These are phyloP conservation scores for Myotis brandtii DNA, from an alignment of 2,113 vertebrate species.

Conservation along the genomic window DNA sequence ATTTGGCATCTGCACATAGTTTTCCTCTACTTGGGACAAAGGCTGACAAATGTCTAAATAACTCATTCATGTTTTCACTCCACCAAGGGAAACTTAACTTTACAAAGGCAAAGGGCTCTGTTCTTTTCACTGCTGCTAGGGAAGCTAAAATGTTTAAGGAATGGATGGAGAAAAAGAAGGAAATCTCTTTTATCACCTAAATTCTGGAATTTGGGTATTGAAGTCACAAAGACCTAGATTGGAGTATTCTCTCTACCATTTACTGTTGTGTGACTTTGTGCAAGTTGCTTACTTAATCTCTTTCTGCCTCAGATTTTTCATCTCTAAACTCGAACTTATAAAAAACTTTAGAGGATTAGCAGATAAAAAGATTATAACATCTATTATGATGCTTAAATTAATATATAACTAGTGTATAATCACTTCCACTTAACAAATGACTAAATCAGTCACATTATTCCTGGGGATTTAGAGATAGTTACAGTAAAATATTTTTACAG, in stretches of 20 bases:
- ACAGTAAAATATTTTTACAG: conserved; percentile 2
- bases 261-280: background rate
- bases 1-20: background rate
- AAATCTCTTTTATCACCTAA: background rate
- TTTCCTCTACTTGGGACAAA: background rate
- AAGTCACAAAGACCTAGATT: background rate
- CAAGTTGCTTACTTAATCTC: background rate
- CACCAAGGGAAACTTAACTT: background rate
- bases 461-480: background rate
- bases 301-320: background rate
- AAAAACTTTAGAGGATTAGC: background rate
- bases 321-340: background rate
- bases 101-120: background rate
- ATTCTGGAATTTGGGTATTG: background rate
- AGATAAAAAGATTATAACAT: conserved; percentile 39
- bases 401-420: background rate
- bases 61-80: background rate
- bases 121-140: background rate
- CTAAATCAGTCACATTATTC: background rate
- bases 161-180: background rate
- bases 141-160: background rate
- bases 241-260: background rate
- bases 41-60: background rate
- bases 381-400: background rate
- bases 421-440: background rate